Percentiles rank a stretch among this genome's conserved stretches.
phyloP scores from a whole-genome alignment of 2,888 invertebrate genomes.

The Drosophila ezoana region DNA sequence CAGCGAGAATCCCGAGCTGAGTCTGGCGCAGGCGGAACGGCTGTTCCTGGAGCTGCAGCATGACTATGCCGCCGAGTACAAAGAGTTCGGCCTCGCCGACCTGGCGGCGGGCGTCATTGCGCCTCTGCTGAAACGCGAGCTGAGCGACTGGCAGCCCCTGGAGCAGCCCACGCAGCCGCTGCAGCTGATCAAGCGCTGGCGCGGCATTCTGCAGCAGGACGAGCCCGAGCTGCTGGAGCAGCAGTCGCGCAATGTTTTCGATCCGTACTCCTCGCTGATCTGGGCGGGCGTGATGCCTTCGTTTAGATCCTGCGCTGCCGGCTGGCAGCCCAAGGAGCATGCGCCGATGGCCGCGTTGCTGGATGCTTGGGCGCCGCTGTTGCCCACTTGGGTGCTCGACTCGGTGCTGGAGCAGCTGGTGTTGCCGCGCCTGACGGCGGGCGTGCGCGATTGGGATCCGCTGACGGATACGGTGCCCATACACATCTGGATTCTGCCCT shows the following conservation, averaged over 20 bases:
- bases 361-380: constrained; percentile 91
- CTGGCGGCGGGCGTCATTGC: constrained; percentile 94
- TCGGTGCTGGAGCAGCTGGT: constrained; percentile 93
- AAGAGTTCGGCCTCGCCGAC: constrained; percentile 92
- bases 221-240: constrained; percentile 33
- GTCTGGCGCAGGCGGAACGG: constrained; percentile 85
- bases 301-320: constrained; percentile 87
- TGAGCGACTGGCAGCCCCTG: constrained; percentile 93
- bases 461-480: constrained; percentile 97
- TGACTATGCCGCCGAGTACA: constrained; percentile 91
- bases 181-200: constrained; percentile 90
- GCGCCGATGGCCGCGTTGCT: constrained; percentile 92
- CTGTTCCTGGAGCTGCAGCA: constrained; percentile 85
- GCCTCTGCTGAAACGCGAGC: constrained; percentile 91
- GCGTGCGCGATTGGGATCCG: constrained; percentile 97
- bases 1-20: constrained; percentile 82
- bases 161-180: constrained; percentile 88
- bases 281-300: constrained; percentile 96
- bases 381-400: constrained; percentile 93
- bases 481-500: constrained; percentile 98
- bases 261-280: constrained; percentile 92
- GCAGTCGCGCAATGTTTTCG: constrained; percentile 84
- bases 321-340: constrained; percentile 94
- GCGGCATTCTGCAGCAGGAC: constrained; percentile 86
- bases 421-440: constrained; percentile 90